Evolutionary conservation across 2,797 vertebrate species (phyloP).

Genomic region (Hyperoplus lanceolatus): DNA sequence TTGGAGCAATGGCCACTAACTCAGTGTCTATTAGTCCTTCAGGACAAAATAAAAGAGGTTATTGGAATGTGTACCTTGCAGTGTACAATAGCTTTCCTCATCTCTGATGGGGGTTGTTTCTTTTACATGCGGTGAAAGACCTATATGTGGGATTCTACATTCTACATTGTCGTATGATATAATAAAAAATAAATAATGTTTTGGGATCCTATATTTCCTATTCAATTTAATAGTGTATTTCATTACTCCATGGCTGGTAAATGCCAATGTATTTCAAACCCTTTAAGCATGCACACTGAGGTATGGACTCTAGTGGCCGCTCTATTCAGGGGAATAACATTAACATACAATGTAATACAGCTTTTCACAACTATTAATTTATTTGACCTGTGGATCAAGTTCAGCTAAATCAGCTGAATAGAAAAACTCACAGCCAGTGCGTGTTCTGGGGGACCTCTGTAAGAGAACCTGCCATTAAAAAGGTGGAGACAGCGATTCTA

Average conservation of each 20-base stretch:
- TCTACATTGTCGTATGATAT: background rate
- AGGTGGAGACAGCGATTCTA: too few species aligned
- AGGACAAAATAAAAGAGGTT: slow-evolving; percentile 13
- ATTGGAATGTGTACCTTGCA: slow-evolving; percentile 13
- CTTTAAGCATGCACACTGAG: too few species aligned
- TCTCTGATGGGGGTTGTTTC: background rate
- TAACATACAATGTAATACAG: too few species aligned
- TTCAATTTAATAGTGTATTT: background rate
- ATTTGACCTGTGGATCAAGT: too few species aligned
- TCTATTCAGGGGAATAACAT: too few species aligned
- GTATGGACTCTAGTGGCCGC: too few species aligned
- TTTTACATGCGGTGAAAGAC: background rate
- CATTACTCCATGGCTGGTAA: background rate
- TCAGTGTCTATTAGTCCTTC: slow-evolving; percentile 7
- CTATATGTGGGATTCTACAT: background rate
- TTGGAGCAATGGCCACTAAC: slow-evolving; percentile 4
- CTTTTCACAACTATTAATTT: too few species aligned
- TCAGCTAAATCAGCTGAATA: too few species aligned
- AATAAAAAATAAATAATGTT: too few species aligned
- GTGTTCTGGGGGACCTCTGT: too few species aligned
- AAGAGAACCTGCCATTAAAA: too few species aligned
- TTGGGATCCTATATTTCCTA: background rate
- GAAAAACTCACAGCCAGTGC: too few species aligned
- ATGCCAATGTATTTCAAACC: background rate
- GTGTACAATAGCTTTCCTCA: background rate